These are phyloP conservation scores for Mycetomoellerius zeteki DNA, from an alignment of 1,140 invertebrate species.

Conservation along the genomic window DNA sequence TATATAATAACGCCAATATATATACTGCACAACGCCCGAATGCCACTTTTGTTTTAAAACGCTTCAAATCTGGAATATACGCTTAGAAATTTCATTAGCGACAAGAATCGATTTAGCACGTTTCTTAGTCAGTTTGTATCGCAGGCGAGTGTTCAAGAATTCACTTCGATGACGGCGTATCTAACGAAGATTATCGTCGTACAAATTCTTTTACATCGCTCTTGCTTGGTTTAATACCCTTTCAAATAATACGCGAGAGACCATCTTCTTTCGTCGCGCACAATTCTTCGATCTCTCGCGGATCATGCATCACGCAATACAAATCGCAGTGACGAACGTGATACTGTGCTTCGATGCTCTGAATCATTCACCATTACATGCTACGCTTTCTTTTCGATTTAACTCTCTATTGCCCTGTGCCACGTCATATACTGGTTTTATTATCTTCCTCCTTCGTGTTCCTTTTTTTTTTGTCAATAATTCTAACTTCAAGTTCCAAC, in stretches of 20 bases:
- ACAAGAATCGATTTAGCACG: slow-evolving; percentile 15
- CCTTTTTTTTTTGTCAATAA: too few relatives aligned
- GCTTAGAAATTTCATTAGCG: not conserved
- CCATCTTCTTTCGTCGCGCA: not conserved
- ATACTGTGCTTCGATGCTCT: not conserved
- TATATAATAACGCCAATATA: not conserved
- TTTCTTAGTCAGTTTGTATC: not conserved
- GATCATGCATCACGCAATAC: not conserved
- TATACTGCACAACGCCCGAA: not conserved
- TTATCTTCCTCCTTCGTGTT: too few relatives aligned
- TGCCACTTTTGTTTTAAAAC: not conserved
- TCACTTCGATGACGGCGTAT: slow-evolving; percentile 16
- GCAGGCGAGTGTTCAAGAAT: slow-evolving; percentile 13
- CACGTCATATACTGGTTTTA: not conserved
- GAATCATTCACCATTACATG: slow-evolving; percentile 13
- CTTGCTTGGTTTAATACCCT: slow-evolving; percentile 1
- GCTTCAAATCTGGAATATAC: not conserved
- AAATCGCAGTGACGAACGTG: not conserved
- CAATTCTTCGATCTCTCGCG: not conserved
- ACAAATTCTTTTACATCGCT: slow-evolving; percentile 27
- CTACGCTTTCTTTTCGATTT: slow-evolving; percentile 12
- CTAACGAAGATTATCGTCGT: slow-evolving; percentile 19
- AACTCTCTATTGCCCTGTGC: slow-evolving; percentile 9
- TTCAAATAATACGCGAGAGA: slow-evolving; percentile 18
- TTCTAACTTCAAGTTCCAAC: not conserved